Conservation (phyloP, 2,113 vertebrate genomes). For the Acinonyx jubatus region DNA sequence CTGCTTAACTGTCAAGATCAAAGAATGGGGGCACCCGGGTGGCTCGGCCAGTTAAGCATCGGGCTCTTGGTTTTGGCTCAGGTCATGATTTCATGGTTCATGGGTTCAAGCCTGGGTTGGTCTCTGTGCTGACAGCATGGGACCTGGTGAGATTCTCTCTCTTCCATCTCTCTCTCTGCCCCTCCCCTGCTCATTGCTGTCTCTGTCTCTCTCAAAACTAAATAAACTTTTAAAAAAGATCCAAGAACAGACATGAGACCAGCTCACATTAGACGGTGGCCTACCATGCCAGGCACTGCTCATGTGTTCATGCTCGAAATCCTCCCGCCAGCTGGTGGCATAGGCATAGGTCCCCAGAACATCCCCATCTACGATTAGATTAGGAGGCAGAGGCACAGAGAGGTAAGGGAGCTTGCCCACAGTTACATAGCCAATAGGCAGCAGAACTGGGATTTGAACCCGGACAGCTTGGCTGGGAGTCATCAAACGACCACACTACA, state of each 20-base stretch:
- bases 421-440: not conserved
- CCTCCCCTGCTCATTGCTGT: no score
- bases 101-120: no score
- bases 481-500: not conserved
- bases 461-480: not conserved
- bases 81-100: no score
- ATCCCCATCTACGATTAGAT: not conserved
- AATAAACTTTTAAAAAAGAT: not conserved
- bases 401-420: not conserved
- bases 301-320: not conserved
- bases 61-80: no score
- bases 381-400: not conserved
- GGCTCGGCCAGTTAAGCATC: no score
- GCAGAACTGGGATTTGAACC: not conserved
- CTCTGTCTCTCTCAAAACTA: no score
- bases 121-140: no score
- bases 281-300: not conserved
- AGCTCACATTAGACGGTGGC: not conserved
- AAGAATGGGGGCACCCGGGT: no score
- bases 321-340: not conserved
- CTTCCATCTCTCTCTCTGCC: no score
- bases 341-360: rapidly evolving
- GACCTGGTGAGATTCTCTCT: no score
- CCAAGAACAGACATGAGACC: no score
- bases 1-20: not conserved